These are phyloP conservation scores for Catharus minimus DNA, from an alignment of 2,113 vertebrate genomes.

Conservation along the genomic window DNA sequence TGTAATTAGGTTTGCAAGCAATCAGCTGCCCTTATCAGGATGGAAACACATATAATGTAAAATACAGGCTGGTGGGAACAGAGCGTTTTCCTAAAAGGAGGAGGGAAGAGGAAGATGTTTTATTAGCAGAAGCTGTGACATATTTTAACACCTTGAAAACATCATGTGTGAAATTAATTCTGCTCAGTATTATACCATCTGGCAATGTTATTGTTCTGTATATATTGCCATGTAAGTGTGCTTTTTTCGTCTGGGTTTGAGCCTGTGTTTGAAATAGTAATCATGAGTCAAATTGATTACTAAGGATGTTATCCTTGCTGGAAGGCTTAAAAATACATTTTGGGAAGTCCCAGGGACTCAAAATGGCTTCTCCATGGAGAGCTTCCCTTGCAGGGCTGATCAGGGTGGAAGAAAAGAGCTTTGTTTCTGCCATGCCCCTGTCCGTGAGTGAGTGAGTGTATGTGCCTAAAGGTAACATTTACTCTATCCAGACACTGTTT, in stretches of 20 bases:
- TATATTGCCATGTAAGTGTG: slow-evolving; percentile 14
- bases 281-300: slow-evolving; percentile 44
- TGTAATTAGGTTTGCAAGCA: slow-evolving; percentile 71
- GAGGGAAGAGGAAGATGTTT: slow-evolving; percentile 39
- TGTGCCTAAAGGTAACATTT: neutral
- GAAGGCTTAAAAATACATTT: neutral
- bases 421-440: neutral
- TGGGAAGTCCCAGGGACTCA: neutral
- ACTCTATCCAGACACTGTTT: neutral
- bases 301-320: neutral
- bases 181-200: slow-evolving; percentile 48
- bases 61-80: slow-evolving; percentile 34
- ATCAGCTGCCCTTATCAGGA: slow-evolving; percentile 59
- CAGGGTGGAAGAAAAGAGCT: neutral
- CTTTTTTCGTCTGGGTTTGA: neutral
- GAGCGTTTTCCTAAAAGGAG: neutral
- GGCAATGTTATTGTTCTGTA: slow-evolving; percentile 53
- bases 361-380: neutral
- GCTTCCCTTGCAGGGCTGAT: neutral
- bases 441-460: neutral
- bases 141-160: slow-evolving; percentile 62
- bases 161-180: slow-evolving; percentile 69
- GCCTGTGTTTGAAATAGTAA: slow-evolving; percentile 50
- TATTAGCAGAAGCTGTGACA: slow-evolving; percentile 53
- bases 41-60: slow-evolving; percentile 37